phyloP scores from a whole-genome alignment of 2,888 invertebrate species.

The Mythimna albipuncta region DNA sequence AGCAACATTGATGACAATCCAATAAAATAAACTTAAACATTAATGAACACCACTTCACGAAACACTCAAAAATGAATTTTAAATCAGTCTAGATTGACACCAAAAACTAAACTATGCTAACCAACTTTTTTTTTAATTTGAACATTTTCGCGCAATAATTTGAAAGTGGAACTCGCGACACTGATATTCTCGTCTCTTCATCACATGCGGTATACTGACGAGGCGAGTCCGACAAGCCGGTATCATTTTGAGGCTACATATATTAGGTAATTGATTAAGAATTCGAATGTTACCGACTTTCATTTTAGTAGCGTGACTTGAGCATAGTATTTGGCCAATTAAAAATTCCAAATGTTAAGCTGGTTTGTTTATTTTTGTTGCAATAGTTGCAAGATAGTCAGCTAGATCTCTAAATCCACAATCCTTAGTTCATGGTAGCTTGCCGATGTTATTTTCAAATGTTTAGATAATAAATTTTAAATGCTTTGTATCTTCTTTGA shows the following conservation, averaged over 20 bases:
- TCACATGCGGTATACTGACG: slow-evolving; percentile 20
- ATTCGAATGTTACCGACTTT: slow-evolving; percentile 23
- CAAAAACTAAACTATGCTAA: too few relatives aligned
- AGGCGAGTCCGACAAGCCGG: slow-evolving; percentile 2
- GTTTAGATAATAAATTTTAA: too few relatives aligned
- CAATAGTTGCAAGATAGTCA: neutral
- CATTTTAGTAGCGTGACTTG: slow-evolving; percentile 28
- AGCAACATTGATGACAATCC: slow-evolving; percentile 36
- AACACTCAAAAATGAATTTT: neutral
- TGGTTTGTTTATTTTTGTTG: neutral
- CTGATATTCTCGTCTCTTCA: slow-evolving; percentile 16
- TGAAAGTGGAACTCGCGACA: slow-evolving; percentile 26
- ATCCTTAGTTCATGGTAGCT: too few relatives aligned
- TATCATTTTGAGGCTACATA: slow-evolving; percentile 22
- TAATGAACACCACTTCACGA: slow-evolving; percentile 17
- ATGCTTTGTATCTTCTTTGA: too few relatives aligned
- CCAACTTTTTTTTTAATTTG: neutral
- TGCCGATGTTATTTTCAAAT: too few relatives aligned
- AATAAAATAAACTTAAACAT: slow-evolving; percentile 15
- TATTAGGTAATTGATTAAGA: slow-evolving; percentile 36
- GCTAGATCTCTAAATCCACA: neutral
- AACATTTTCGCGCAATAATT: slow-evolving; percentile 30
- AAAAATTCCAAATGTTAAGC: slow-evolving; percentile 23
- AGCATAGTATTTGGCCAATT: slow-evolving; percentile 23
- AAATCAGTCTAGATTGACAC: neutral